Conservation (phyloP, 2,113 vertebrate genomes). For the Probosciger aterrimus region DNA sequence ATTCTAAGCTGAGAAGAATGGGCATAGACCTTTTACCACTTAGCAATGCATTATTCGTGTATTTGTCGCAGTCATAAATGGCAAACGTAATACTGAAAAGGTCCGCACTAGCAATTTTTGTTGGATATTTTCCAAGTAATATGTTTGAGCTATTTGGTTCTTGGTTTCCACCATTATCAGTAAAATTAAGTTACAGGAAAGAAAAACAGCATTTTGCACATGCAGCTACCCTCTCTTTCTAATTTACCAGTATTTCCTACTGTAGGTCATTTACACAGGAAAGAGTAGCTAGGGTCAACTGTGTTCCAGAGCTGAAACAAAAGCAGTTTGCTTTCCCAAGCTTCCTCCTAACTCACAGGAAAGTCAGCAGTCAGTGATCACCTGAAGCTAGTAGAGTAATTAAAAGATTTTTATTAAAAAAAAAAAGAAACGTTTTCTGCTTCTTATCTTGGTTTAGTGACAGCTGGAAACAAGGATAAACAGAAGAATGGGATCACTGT, state of each 20-base stretch:
- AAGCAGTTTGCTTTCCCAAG: neutral
- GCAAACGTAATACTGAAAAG: neutral
- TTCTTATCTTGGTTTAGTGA: conserved; percentile 14
- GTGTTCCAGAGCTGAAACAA: neutral
- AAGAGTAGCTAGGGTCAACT: neutral
- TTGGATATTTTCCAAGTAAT: neutral
- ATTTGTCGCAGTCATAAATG: neutral
- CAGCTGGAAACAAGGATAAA: conserved; percentile 1
- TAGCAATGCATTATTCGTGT: neutral
- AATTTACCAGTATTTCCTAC: neutral
- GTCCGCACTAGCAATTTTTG: neutral
- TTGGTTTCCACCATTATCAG: neutral
- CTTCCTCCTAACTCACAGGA: neutral
- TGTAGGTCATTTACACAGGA: neutral
- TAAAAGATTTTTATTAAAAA: neutral
- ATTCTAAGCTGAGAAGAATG: neutral
- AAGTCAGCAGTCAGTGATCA: neutral
- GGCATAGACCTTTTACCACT: neutral
- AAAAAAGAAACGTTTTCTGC: neutral
- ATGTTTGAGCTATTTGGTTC: neutral
- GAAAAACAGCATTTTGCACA: neutral
- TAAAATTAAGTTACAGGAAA: neutral
- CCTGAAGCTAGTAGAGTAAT: neutral
- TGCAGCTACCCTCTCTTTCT: neutral
- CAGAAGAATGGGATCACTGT: neutral